These are phyloP conservation scores for Rhincodon typus DNA, from an alignment of 2,797 vertebrate species.

Conservation along the genomic window DNA sequence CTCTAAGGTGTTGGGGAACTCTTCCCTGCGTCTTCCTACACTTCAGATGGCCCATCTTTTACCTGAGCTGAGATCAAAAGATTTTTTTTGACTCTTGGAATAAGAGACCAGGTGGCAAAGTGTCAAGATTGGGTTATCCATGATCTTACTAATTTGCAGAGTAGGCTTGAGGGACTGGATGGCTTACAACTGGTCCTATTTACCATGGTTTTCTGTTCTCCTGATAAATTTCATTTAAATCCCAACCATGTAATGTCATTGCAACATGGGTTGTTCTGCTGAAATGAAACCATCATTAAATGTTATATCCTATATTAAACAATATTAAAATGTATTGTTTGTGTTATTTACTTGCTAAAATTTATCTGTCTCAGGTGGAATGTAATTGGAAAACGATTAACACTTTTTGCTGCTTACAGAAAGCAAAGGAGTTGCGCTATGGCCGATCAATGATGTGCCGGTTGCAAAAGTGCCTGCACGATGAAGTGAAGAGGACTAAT, in stretches of 20 bases:
- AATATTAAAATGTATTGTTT: not conserved
- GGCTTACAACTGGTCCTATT: not conserved
- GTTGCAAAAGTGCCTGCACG: slow-evolving; percentile 56
- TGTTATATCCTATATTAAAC: not conserved
- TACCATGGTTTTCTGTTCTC: not conserved
- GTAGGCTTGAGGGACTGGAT: not conserved
- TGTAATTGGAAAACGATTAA: not conserved
- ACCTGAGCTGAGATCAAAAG: too few relatives aligned
- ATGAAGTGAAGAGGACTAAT: slow-evolving; percentile 44
- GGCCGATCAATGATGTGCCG: slow-evolving; percentile 75
- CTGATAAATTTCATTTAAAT: not conserved
- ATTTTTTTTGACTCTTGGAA: not conserved
- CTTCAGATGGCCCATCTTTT: too few relatives aligned
- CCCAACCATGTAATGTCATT: not conserved
- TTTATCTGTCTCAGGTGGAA: not conserved
- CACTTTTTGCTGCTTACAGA: slow-evolving; percentile 51
- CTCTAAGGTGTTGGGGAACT: too few relatives aligned
- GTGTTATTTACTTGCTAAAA: not conserved
- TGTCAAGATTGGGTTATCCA: not conserved
- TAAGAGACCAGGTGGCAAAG: not conserved
- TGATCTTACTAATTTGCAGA: not conserved
- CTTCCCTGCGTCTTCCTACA: too few relatives aligned
- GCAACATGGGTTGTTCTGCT: not conserved
- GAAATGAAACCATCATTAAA: not conserved
- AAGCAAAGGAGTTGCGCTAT: slow-evolving; percentile 65